Evolutionary conservation across 2,797 vertebrate genomes (phyloP).

Genomic region (Pristis pectinata): DNA sequence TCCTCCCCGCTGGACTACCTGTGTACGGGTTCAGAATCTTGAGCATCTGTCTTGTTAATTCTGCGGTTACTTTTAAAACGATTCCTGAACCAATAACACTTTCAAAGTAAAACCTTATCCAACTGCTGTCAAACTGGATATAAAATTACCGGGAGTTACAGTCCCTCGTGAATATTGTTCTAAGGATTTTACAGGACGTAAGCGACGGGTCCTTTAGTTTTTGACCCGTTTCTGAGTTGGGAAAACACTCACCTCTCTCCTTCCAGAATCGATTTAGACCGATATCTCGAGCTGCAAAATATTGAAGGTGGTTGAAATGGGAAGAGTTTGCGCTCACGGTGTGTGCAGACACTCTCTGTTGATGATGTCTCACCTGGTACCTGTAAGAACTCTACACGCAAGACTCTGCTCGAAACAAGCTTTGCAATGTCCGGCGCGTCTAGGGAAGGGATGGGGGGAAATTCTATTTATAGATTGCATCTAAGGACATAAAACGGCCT

Average conservation of each 20-base stretch:
- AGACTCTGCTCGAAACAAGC: not conserved
- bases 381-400: not conserved
- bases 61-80: constrained; percentile 2
- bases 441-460: not conserved
- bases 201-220: not conserved
- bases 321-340: not conserved
- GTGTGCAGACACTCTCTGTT: not conserved
- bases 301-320: not conserved
- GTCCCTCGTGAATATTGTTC: not conserved
- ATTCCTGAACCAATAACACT: not conserved
- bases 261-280: no score
- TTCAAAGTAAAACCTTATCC: not conserved
- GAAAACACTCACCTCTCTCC: not conserved
- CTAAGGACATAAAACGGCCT: not conserved
- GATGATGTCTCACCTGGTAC: not conserved
- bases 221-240: not conserved
- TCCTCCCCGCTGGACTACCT: not conserved
- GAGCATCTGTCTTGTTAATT: constrained; percentile 4
- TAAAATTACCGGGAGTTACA: not conserved
- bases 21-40: not conserved
- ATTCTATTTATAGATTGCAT: constrained; percentile 7
- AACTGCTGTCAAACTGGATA: not conserved
- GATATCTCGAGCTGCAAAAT: not conserved
- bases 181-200: not conserved
- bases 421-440: not conserved